Evolutionary conservation across 2,113 vertebrate genomes (phyloP), one percentile per base, ranked within the genome.

Genomic region (Austrofundulus limnaeus): DNA sequence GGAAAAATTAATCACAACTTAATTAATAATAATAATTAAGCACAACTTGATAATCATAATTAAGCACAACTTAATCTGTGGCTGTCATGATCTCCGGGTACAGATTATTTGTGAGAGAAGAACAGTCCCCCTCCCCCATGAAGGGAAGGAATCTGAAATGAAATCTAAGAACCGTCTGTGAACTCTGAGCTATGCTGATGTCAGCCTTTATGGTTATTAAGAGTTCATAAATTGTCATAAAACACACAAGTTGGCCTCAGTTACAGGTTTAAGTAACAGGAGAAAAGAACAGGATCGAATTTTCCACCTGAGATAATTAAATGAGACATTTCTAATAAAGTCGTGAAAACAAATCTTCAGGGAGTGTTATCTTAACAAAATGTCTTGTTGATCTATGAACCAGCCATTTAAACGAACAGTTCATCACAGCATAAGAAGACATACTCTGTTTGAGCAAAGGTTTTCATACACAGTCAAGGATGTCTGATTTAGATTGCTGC

Each of bases 111-210:
- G 46, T 7, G 20, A 54, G 53, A 73, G 58, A 63, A 59, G 67
- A 72, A 53, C 53, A 11, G 16, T 21, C 49, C 57, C 52, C 63
- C 56, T 37, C 63, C 56, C 41, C 24, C 16, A 34, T 34, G 61
- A 55, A 42, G 58, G 61, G 43, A 53, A 48, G 57, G 65, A 69
- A 75, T 76, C 67, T 66, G 45, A 66, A 70, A 41, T 48, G 43
- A 73, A 78, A 85, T 61, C 19, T 55, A 78, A 87, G 82, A 81
- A 41, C 70, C 45, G 63, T 57, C 66, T 15, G 14, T 69, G 72
- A 75, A 70, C 56, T 61, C 70, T 84, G 76, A 83, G 78, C 75
- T 75, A 84, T 78, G 72, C 70, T 64, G 64, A 72, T 67, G 70
- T 83, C 82, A 70, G 47, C 48, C 11, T 78, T 84, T 76, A 82